Evolutionary conservation across 2,113 vertebrate genomes (phyloP), one percentile per base, ranked within the genome.

Genomic region (Budorcas taxicolor): DNA sequence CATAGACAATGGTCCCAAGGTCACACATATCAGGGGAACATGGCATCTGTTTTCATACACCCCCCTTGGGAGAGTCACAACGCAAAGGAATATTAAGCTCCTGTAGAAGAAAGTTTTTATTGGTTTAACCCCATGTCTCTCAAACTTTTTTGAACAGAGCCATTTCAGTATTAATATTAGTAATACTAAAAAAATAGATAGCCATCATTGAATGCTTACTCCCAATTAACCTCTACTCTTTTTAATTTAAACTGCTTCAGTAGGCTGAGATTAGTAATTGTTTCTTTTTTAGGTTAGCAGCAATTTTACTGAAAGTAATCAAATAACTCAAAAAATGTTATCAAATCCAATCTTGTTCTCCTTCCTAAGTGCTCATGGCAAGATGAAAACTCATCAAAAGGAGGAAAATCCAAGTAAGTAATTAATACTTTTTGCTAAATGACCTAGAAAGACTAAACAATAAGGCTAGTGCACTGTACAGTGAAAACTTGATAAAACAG

Each of bases 281-380:
- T 15, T 76, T 93, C 21, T 67, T 31, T 84, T 62, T 71, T 52
- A 52, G 3, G 8, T 62, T 81, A 88, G 8, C 47, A 85, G 57
- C n/a, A 91, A 85, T 57, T 88, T 94, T 74, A 91, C 53, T 85
- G 53, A 83, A 31, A 50, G 85, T 89, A 90, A 57, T 94, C 58
- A 57, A 94, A 53, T 90, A 88, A 85, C 40, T 92, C 62, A 94
- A 89, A 94, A 94, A n/a, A 81, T 45, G 90, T n/a, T 40, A 80
- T 47, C 23, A 81, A 90, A n/a, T 96, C 11, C 64, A 93, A 93
- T 47, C 64, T 85, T 88, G 40, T 45, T 95, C 60, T 57, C 67
- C 57, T 94, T 94, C 3, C 1, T 40, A 94, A 94, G 55, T 60
- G 50, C 16, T 81, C 60, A 76, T 47, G 67, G 52, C 19, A 94